Evolutionary conservation across 2,888 invertebrate genomes (phyloP).

Genomic region (Stramonita haemastoma): DNA sequence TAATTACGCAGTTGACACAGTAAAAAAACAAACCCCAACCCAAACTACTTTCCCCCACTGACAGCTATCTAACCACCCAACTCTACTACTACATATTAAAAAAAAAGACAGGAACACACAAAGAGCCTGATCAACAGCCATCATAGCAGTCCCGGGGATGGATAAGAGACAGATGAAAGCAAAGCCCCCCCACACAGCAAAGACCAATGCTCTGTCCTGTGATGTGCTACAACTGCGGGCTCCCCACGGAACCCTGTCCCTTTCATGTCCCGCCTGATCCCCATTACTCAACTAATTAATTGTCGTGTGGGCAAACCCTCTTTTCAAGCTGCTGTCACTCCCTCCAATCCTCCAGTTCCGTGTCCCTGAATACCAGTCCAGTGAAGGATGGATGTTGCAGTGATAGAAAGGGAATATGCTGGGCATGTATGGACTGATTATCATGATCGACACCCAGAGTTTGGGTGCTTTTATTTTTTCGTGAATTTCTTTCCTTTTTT

Average conservation of each 20-base stretch:
- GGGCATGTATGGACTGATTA: too few relatives aligned
- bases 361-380: background rate
- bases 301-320: slow-evolving; percentile 27
- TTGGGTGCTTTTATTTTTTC: too few relatives aligned
- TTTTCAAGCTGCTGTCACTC: slow-evolving; percentile 19
- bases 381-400: background rate
- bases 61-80: too few relatives aligned
- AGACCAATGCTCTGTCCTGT: background rate
- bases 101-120: too few relatives aligned
- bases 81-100: too few relatives aligned
- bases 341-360: background rate
- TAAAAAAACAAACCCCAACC: too few relatives aligned
- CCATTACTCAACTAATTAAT: slow-evolving; percentile 40
- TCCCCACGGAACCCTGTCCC: background rate
- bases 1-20: too few relatives aligned
- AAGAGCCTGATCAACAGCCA: too few relatives aligned
- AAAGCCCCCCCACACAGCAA: background rate
- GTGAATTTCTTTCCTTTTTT: too few relatives aligned
- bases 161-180: slow-evolving; percentile 14
- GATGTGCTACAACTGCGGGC: background rate
- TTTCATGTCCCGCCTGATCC: background rate
- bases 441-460: too few relatives aligned
- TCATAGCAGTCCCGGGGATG: background rate
- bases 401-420: too few relatives aligned
- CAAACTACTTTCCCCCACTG: too few relatives aligned